Base-by-base conservation (phyloP, 2,113 vertebrate species). In the Gadus chalcogrammus region DNA sequence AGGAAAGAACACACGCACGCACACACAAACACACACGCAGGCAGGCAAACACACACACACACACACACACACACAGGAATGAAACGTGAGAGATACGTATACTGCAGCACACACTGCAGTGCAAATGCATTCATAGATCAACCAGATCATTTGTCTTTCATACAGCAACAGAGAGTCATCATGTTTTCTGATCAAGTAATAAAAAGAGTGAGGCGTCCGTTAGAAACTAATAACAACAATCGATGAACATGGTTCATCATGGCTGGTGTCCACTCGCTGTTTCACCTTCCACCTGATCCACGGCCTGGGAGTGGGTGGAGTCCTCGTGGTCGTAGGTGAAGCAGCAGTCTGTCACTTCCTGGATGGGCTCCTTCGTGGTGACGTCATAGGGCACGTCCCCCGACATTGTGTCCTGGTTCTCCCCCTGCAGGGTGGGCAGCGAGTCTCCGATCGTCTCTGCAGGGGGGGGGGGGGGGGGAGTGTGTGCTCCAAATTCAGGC, bases 401-500 rank as follows among this genome's bases (percentile, higher is more conserved):
- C 0, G 97, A 99, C 0, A 93, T 86, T 68, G 94, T 91, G 78
- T 98, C 96, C 0, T 92, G 91, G 0, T 93, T 92, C 71, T 98
- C 95, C 0, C 93, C 93, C 82, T 94, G 94, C 75, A 92, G 77
- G 1, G 94, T 93, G 68, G 93, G 93, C 22, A 76, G 74, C 0
- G 91, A 83, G 56, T 90, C 86, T 15, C 70, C 74, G 1, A 83
- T 76, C 0, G 85, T 90, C 72, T 92, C 92, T 93, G 79, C 61
- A 20, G 3, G 56, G 56, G 16, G 16, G 56, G 56, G 16, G 56
- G 56, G 12, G 42, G 42, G 42, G 42, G 42, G 12, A 11, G 12
- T 55, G 42, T 6, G 28, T 18, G 27, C 61, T 64, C 22, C 18
- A 8, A 4, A 61, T 61, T 56, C 55, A 56, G 17, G 55, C 2